Percentiles rank a stretch among this genome's conserved stretches.
These are phyloP conservation scores for Nothobranchius kuhntae DNA, from an alignment of 2,113 vertebrate genomes.

Conservation along the genomic window DNA sequence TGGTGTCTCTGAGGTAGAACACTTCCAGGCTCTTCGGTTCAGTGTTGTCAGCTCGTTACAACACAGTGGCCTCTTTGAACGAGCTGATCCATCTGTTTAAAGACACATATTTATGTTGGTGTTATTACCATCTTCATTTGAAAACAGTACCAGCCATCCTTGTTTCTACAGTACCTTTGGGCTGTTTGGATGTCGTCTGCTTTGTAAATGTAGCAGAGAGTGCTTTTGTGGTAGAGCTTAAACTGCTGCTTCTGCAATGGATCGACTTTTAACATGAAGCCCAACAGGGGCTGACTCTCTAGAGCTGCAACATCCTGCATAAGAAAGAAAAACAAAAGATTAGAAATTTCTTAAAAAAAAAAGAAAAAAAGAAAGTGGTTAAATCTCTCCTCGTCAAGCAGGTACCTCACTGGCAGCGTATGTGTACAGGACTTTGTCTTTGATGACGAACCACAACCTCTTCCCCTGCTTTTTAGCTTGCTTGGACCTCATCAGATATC, in stretches of 20 bases:
- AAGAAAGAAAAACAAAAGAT: neutral
- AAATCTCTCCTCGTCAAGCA: no score
- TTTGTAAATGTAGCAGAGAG: constrained; percentile 91
- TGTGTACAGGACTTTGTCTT: constrained; percentile 96
- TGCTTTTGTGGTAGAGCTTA: constrained; percentile 93
- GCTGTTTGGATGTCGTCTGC: constrained; percentile 89
- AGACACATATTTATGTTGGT: constrained; percentile 6
- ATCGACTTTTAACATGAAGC: constrained; percentile 89
- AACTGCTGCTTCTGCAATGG: constrained; percentile 81
- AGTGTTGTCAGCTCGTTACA: constrained; percentile 71
- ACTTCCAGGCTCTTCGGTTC: neutral
- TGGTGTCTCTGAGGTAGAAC: constrained; percentile 45
- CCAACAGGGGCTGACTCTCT: constrained; percentile 94
- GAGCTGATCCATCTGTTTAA: constrained; percentile 90
- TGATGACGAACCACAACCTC: constrained; percentile 97
- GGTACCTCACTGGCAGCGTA: constrained; percentile 99
- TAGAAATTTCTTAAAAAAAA: neutral
- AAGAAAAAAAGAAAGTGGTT: neutral
- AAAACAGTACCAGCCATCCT: neutral
- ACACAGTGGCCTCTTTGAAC: constrained; percentile 91
- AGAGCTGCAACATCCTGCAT: constrained; percentile 92
- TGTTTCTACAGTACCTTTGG: constrained; percentile 80
- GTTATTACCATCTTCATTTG: neutral
- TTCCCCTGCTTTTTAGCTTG: constrained; percentile 91
- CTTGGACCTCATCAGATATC: constrained; percentile 92